Evolutionary conservation across 2,113 vertebrate species (phyloP).

Genomic region (Oplegnathus fasciatus): DNA sequence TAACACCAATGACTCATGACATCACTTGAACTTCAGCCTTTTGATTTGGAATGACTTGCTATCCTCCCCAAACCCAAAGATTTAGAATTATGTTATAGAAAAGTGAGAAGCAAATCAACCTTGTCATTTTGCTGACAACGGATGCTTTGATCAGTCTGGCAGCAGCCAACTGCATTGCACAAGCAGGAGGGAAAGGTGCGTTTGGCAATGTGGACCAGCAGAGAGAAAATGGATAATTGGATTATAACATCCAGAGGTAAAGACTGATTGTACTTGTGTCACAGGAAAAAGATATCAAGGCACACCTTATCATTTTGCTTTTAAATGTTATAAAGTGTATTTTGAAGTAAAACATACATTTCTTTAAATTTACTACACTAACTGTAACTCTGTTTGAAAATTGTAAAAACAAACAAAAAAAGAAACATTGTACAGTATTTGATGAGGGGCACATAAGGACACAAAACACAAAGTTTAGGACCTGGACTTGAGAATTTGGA

Average conservation of each 20-base stretch:
- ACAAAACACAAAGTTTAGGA: not conserved
- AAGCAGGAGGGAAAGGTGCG: not conserved
- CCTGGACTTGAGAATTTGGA: not conserved
- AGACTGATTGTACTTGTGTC: not conserved
- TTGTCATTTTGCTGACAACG: not conserved
- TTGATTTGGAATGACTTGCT: not conserved
- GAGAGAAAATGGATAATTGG: not conserved
- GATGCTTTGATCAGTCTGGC: slow-evolving; percentile 1
- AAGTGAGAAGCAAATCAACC: too few relatives aligned
- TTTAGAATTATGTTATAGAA: too few relatives aligned
- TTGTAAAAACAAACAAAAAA: too few relatives aligned
- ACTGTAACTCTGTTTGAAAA: not conserved
- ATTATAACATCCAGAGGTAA: not conserved
- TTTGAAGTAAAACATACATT: too few relatives aligned
- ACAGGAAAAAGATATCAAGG: not conserved
- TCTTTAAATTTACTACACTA: not conserved
- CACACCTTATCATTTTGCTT: too few relatives aligned
- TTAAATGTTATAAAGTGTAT: too few relatives aligned
- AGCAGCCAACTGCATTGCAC: not conserved
- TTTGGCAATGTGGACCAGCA: not conserved
- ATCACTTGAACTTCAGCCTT: not conserved
- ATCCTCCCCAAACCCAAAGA: not conserved
- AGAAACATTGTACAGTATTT: not conserved
- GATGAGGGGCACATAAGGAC: not conserved
- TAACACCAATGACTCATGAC: not conserved